Conservation (phyloP, 2,797 vertebrate genomes). For the Orestias chungarensis region DNA sequence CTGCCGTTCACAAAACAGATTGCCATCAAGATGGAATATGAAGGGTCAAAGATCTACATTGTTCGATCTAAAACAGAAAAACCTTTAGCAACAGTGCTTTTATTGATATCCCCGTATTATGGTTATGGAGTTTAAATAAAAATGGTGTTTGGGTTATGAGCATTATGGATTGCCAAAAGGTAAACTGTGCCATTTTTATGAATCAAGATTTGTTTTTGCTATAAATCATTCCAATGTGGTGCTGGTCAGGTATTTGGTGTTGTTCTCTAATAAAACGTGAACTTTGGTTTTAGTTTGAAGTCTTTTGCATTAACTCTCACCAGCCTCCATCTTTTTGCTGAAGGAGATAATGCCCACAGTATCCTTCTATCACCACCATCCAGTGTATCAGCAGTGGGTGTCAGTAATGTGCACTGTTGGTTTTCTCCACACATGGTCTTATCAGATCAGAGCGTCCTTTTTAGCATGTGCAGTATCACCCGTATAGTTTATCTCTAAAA, state of each 20-base stretch:
- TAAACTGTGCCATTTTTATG: background rate
- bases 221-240: background rate
- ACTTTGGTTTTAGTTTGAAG: background rate
- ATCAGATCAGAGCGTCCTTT: too few species aligned
- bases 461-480: too few species aligned
- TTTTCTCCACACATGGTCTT: background rate
- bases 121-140: too few species aligned
- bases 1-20: conserved; percentile 53
- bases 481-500: too few species aligned
- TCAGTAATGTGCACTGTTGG: background rate
- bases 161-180: background rate
- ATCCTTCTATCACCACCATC: too few species aligned
- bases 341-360: too few species aligned
- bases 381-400: background rate
- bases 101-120: background rate
- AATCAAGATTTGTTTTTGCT: background rate
- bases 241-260: background rate
- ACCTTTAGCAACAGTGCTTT: conserved; percentile 6
- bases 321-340: too few species aligned
- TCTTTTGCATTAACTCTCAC: too few species aligned
- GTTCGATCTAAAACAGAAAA: conserved; percentile 18
- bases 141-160: background rate
- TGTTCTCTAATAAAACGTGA: background rate
- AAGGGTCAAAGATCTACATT: conserved; percentile 31
- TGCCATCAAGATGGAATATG: conserved; percentile 29